These are phyloP conservation scores for Helarctos malayanus DNA, from an alignment of 2,797 vertebrate species.

Conservation along the genomic window DNA sequence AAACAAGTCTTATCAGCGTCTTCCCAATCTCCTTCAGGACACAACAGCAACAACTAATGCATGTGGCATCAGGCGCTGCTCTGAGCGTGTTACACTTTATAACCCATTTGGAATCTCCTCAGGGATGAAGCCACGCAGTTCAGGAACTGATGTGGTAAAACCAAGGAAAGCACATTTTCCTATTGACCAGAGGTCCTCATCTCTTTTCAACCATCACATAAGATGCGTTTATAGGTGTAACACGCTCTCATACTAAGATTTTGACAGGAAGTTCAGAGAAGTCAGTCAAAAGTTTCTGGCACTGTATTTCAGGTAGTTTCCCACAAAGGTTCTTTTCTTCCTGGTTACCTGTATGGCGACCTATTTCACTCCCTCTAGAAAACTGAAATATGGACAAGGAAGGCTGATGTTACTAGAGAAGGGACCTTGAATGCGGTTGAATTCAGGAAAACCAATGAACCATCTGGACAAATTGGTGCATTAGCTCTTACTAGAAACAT, in stretches of 20 bases:
- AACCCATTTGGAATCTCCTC: background rate
- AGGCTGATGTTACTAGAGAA: background rate
- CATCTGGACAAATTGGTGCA: background rate
- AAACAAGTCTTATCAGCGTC: slow-evolving; percentile 53
- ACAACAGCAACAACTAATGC: background rate
- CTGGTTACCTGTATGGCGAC: background rate
- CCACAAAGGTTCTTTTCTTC: background rate
- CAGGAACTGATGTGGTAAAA: slow-evolving; percentile 41
- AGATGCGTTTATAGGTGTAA: background rate
- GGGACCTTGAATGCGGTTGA: slow-evolving; percentile 1
- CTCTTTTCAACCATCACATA: background rate
- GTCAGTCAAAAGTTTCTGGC: background rate
- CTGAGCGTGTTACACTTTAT: background rate
- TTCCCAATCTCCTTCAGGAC: slow-evolving; percentile 5
- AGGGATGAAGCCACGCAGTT: slow-evolving; percentile 1
- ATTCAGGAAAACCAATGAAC: background rate
- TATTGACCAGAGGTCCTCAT: background rate
- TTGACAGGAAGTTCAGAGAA: background rate
- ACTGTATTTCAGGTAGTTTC: background rate
- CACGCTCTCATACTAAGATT: background rate
- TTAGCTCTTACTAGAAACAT: background rate
- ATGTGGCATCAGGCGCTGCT: background rate
- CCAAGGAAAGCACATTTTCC: slow-evolving; percentile 53
- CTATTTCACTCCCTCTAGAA: background rate
- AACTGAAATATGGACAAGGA: background rate